Base-by-base conservation (phyloP, 2,797 vertebrate species). In the Babyrousa celebensis region DNA sequence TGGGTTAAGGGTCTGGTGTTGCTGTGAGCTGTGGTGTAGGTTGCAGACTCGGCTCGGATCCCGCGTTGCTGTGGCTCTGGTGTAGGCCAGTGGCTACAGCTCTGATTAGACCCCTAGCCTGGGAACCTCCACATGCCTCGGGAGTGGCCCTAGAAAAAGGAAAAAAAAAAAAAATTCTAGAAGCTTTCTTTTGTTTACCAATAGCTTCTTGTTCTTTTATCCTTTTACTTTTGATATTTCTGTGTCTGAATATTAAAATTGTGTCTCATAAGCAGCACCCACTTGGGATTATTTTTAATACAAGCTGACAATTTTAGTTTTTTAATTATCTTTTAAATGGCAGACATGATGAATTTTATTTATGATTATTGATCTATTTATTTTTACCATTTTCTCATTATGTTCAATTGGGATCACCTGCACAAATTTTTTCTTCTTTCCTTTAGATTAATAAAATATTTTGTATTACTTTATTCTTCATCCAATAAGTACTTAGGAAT, bases 241-340 rank as follows among this genome's bases (percentile, higher is more conserved):
- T 56, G 16, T 71, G 48, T 2, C 43, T 71, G 1, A 36, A 54
- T 88, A 95, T 85, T 88, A 60, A 67, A 72, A 85, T 36, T 82
- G 7, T 23, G 12, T 85, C 14, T 48, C 43, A 36, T 68, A 68
- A 89, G 25, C 5, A 85, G 21, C 10, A 89, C 2, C 32, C 14
- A 63, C 6, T 58, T 65, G 6, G 1, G 27, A 77, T 54, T 91
- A 82, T 62, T 79, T 93, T 93, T 75, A 91, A 79, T 54, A 79
- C 5, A 70, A 4, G 62, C 54, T 87, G 25, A 52, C 20, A 92
- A 16, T 60, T 80, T 85, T 63, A 72, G 21, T 36, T 14, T 77
- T 77, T 92, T 71, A 86, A 58, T 71, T 56, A 85, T 48, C 32
- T 27, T 71, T 92, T 65, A 63, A 90, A 70, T 63, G 20, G 54